Percentiles rank a stretch among this genome's conserved stretches.
Evolutionary conservation across 2,888 invertebrate genomes (phyloP).

Genomic region (Perithous albicinctus): DNA sequence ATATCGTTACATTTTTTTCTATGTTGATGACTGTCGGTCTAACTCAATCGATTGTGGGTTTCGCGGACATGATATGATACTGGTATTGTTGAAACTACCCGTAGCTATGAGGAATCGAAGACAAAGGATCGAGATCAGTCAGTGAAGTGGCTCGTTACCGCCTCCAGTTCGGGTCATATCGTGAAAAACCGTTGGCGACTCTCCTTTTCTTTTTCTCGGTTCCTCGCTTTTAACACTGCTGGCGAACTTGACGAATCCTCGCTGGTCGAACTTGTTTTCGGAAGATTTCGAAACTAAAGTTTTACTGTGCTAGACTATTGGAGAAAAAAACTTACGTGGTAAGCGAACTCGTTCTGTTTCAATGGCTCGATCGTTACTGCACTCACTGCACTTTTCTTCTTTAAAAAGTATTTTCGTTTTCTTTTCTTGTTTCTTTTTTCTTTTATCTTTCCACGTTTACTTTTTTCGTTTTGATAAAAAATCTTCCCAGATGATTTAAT

Average conservation of each 20-base stretch:
- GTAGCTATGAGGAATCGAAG: background rate
- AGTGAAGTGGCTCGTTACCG: constrained; percentile 32
- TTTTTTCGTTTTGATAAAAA: background rate
- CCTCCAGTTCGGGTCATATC: constrained; percentile 7
- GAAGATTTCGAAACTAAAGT: constrained; percentile 31
- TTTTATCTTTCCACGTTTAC: too few species aligned
- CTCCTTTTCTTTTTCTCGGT: background rate
- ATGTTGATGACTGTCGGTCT: background rate
- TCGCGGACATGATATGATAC: background rate
- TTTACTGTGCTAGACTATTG: constrained; percentile 2
- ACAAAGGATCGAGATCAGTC: constrained; percentile 29
- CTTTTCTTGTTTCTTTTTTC: background rate
- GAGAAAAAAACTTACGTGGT: constrained; percentile 27
- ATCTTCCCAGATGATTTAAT: constrained; percentile 2
- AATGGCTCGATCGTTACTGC: constrained; percentile 35
- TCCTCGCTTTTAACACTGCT: background rate
- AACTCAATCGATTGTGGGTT: background rate
- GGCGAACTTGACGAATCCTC: constrained; percentile 35
- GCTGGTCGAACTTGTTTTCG: constrained; percentile 2
- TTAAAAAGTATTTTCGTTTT: constrained; percentile 13
- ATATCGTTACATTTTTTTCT: background rate
- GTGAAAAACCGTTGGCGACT: background rate
- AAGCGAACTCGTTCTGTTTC: constrained; percentile 54
- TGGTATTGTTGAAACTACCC: background rate
- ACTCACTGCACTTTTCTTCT: constrained; percentile 2